These are phyloP conservation scores for Holothuria glaberrima DNA, from an alignment of 35 echinoderm and acorn worm genomes.

Conservation along the genomic window DNA sequence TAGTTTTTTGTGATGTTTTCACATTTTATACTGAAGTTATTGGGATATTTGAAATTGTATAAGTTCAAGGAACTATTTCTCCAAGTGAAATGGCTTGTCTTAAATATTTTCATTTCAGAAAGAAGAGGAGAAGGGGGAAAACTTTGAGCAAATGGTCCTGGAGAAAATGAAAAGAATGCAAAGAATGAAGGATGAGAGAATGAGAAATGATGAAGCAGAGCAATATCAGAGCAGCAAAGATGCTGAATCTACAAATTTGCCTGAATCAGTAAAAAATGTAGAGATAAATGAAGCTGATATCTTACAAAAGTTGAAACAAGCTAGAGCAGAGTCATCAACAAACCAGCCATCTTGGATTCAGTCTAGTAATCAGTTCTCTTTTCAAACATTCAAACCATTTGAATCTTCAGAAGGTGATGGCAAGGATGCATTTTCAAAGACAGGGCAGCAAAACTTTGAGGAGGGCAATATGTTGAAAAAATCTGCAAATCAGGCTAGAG, in stretches of 20 bases:
- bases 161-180: conserved; percentile 49
- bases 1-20: too few species aligned
- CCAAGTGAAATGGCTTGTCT: not conserved
- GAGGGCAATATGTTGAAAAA: not conserved
- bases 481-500: conserved; percentile 35
- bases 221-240: not conserved
- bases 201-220: not conserved
- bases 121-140: not conserved
- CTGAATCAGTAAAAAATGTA: not conserved
- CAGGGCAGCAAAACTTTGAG: not conserved
- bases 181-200: conserved; percentile 25
- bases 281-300: conserved; percentile 44
- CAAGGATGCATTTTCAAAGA: not conserved
- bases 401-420: not conserved
- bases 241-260: not conserved
- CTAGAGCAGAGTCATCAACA: conserved; percentile 5
- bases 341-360: not conserved
- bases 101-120: not conserved
- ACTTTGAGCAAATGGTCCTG: conserved; percentile 74
- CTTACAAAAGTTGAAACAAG: conserved; percentile 25
- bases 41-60: too few species aligned
- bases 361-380: not conserved
- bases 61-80: too few species aligned
- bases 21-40: too few species aligned
- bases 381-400: conserved; percentile 13